Evolutionary conservation across 2,888 invertebrate genomes (phyloP).

Genomic region (Trileptium ribeirensis): DNA sequence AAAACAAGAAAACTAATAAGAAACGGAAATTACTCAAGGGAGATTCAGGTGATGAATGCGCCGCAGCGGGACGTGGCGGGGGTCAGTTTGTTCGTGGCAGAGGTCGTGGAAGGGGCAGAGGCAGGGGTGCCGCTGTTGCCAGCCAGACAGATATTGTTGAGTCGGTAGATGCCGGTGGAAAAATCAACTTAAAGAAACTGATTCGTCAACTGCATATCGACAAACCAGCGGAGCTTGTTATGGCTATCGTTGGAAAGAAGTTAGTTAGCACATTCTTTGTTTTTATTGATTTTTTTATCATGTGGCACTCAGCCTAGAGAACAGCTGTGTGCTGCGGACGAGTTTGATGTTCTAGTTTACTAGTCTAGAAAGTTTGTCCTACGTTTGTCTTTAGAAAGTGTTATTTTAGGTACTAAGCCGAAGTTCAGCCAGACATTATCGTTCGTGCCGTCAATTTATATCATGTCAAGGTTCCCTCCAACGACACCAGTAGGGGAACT

Average conservation of each 20-base stretch:
- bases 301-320: neutral
- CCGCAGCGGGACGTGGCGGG: neutral
- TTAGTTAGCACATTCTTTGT: slow-evolving; percentile 32
- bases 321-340: no score
- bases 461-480: no score
- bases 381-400: no score
- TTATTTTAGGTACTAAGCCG: no score
- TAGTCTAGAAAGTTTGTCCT: no score
- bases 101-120: neutral
- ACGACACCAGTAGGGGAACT: no score
- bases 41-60: neutral
- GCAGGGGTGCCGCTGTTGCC: slow-evolving; percentile 26
- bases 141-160: slow-evolving; percentile 21
- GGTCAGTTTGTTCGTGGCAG: neutral
- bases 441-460: no score
- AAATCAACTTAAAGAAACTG: slow-evolving; percentile 54
- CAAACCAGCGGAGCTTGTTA: slow-evolving; percentile 54
- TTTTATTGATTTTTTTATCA: neutral
- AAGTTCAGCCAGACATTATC: no score
- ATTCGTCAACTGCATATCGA: slow-evolving; percentile 54
- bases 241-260: slow-evolving; percentile 56
- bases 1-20: slow-evolving; percentile 41
- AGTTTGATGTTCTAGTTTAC: no score
- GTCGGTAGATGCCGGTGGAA: neutral
- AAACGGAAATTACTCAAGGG: slow-evolving; percentile 19